phyloP scores from a whole-genome alignment of 2,888 invertebrate genomes.

The Ophion costatus region DNA sequence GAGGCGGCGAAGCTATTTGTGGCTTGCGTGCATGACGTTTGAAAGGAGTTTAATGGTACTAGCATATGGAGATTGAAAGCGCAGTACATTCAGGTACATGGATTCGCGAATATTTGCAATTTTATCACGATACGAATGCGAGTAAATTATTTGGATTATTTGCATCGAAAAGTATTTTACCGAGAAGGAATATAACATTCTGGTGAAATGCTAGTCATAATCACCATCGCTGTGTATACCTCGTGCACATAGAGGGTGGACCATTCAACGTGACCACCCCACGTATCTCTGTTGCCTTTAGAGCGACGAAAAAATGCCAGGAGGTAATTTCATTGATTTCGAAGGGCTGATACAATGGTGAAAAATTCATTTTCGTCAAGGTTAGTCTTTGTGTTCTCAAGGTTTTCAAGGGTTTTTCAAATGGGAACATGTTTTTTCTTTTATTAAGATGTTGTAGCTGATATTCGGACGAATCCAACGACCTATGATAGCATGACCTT shows the following conservation, averaged over 20 bases:
- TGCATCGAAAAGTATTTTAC: constrained; percentile 18
- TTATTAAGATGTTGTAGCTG: too few relatives aligned
- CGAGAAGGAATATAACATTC: constrained; percentile 24
- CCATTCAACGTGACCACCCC: too few relatives aligned
- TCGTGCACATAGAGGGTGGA: background rate
- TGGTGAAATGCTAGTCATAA: background rate
- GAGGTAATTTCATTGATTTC: too few relatives aligned
- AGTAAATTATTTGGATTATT: constrained; percentile 36
- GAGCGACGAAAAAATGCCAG: too few relatives aligned
- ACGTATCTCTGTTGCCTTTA: too few relatives aligned
- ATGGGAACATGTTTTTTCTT: too few relatives aligned
- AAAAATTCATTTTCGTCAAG: too few relatives aligned
- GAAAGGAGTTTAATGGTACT: constrained; percentile 9
- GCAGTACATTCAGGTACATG: background rate
- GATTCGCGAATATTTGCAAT: constrained; percentile 14
- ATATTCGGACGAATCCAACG: too few relatives aligned
- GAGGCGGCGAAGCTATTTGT: constrained; percentile 41
- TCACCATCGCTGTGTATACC: background rate
- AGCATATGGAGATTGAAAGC: background rate
- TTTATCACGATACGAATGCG: constrained; percentile 4
- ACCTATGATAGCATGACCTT: too few relatives aligned
- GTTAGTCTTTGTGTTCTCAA: too few relatives aligned
- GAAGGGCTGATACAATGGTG: too few relatives aligned
- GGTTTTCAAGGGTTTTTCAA: too few relatives aligned
- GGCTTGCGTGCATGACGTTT: background rate